Evolutionary conservation across 2,888 invertebrate species (phyloP), one percentile per base, ranked within the genome.

Genomic region (Mystacides longicornis): DNA sequence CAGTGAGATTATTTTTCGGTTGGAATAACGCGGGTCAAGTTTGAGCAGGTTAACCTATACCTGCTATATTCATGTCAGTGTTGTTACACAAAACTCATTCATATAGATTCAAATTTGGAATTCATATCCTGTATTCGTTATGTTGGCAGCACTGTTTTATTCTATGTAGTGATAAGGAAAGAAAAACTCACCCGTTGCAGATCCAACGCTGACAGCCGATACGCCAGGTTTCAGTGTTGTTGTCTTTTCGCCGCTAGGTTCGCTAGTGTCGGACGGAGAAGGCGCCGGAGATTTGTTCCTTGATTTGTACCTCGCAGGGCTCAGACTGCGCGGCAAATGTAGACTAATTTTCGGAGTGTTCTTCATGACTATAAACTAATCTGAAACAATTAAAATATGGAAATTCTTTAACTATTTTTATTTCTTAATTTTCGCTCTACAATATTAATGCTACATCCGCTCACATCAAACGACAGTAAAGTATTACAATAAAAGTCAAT

Each of bases 291-390:
- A 58, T 56, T 58, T 59, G 53, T 54, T 60, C 52, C 54, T 54
- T 23, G 57, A 54, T 54, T 53, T 57, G 49, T 55, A 52, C 43
- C 56, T 49, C 37, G 59, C 57, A n/a, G 56, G 58, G 53, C 60
- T 58, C 33, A 59, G 54, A 56, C 60, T 53, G n/a, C 58, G 57
- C 23, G 60, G 61, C 42, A 60, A 46, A 50, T 58, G 60, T n/a
- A 58, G 51, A 57, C 56, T 58, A 27, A 60, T 59, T 48, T 59
- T 60, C 19, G 58, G 55, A 11, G 60, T 59, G 49, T 62, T 62
- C 57, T 59, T 52, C 63, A 53, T 60, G 49, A 21, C 43, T n/a
- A n/a, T n/a, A n/a, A n/a, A n/a, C n/a, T n/a, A n/a, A n/a, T n/a
- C n/a, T n/a, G n/a, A n/a, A n/a, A n/a, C n/a, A n/a, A n/a, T n/a